Evolutionary conservation across 2,888 invertebrate genomes (phyloP).

Genomic region (Atrina japonica): DNA sequence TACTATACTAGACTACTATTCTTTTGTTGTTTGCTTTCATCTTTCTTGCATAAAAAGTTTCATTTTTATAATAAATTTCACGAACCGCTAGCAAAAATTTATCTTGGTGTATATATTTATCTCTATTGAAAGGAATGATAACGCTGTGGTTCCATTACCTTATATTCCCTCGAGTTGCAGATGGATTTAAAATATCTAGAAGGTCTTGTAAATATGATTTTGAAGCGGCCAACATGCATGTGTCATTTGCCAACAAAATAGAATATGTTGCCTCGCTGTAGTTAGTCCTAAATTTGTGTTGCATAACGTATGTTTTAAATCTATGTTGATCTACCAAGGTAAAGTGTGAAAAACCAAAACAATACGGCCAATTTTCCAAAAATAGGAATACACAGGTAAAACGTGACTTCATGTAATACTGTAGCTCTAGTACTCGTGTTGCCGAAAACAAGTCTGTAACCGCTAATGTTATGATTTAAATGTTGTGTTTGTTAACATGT

Average conservation of each 20-base stretch:
- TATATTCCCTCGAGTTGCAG: conserved; percentile 12
- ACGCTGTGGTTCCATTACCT: conserved; percentile 11
- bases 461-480: too few relatives aligned
- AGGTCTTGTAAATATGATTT: not conserved
- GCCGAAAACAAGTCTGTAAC: too few relatives aligned
- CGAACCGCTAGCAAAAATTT: not conserved
- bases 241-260: conserved; percentile 1
- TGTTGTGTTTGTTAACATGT: too few relatives aligned
- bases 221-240: not conserved
- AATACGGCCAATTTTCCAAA: too few relatives aligned
- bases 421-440: too few relatives aligned
- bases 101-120: not conserved
- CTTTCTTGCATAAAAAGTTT: not conserved
- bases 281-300: not conserved
- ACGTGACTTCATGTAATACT: too few relatives aligned
- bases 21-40: not conserved
- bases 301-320: conserved; percentile 2
- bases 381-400: too few relatives aligned
- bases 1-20: not conserved
- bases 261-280: not conserved
- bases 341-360: too few relatives aligned
- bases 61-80: not conserved
- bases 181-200: conserved; percentile 3
- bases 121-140: not conserved
- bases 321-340: too few relatives aligned